Conservation (phyloP, 64 coral and sea anemone species). For the Orbicella faveolata region DNA sequence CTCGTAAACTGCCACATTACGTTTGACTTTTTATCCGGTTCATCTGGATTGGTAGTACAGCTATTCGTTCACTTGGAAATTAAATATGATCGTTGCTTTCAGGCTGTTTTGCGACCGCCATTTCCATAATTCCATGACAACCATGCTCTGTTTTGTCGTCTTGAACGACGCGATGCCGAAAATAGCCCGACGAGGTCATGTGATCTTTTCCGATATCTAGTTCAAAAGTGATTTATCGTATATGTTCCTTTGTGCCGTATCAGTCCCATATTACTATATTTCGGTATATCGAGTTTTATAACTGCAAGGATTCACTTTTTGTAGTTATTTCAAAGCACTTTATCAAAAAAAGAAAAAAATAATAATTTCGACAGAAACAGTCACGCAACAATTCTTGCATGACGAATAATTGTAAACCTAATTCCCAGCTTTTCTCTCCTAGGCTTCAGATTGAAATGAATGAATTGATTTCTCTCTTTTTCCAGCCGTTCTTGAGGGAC, state of each 20-base stretch:
- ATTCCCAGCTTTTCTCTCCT: neutral
- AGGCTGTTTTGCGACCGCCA: neutral
- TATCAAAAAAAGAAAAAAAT: too few relatives aligned
- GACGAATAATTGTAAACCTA: neutral
- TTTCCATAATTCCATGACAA: slow-evolving; percentile 39
- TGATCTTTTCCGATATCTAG: neutral
- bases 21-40: neutral
- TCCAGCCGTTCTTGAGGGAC: too few relatives aligned
- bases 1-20: slow-evolving; percentile 9
- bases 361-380: too few relatives aligned
- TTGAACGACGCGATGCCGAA: neutral
- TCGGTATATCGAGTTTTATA: too few relatives aligned
- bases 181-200: neutral
- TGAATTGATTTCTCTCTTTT: too few relatives aligned
- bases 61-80: neutral
- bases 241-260: too few relatives aligned
- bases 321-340: too few relatives aligned
- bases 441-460: too few relatives aligned
- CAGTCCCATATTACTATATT: too few relatives aligned
- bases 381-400: neutral
- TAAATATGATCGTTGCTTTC: slow-evolving; percentile 6
- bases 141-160: neutral
- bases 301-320: too few relatives aligned
- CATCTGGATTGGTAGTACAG: slow-evolving; percentile 12
- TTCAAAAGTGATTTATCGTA: neutral